Conservation (phyloP, 2,888 invertebrate genomes). For the Elgonia sp. region DNA sequence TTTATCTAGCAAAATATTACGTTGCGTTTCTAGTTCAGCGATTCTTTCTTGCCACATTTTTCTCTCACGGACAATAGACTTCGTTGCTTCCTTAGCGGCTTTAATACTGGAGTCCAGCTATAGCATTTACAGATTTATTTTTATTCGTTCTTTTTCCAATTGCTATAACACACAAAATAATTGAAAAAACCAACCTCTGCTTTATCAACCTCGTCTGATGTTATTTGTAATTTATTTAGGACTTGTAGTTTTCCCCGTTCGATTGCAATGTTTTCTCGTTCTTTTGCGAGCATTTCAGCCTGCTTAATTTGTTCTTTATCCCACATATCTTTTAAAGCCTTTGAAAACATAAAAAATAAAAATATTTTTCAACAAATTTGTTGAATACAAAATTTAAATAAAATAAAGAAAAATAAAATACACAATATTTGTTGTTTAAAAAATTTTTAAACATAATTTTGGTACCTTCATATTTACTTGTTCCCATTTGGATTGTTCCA, state of each 20-base stretch:
- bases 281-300: constrained; percentile 80
- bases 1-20: constrained; percentile 80
- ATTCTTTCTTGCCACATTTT: constrained; percentile 84
- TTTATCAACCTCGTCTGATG: constrained; percentile 81
- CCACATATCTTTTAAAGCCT: constrained; percentile 84
- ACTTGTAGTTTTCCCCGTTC: constrained; percentile 84
- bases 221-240: constrained; percentile 81
- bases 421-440: neutral
- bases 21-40: constrained; percentile 80
- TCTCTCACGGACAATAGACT: constrained; percentile 81
- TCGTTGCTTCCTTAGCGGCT: constrained; percentile 82
- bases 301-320: constrained; percentile 83
- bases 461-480: constrained; percentile 40
- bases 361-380: no score
- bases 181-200: constrained; percentile 81
- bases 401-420: no score
- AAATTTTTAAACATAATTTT: no score
- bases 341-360: constrained; percentile 13
- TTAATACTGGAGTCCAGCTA: constrained; percentile 84
- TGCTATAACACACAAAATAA: neutral
- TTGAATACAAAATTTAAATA: no score
- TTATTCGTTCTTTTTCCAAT: neutral
- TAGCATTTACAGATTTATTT: constrained; percentile 24
- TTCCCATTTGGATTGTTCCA: constrained; percentile 84
- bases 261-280: constrained; percentile 81